phyloP scores from a whole-genome alignment of 2,113 vertebrate genomes.

The Chaenocephalus aceratus region DNA sequence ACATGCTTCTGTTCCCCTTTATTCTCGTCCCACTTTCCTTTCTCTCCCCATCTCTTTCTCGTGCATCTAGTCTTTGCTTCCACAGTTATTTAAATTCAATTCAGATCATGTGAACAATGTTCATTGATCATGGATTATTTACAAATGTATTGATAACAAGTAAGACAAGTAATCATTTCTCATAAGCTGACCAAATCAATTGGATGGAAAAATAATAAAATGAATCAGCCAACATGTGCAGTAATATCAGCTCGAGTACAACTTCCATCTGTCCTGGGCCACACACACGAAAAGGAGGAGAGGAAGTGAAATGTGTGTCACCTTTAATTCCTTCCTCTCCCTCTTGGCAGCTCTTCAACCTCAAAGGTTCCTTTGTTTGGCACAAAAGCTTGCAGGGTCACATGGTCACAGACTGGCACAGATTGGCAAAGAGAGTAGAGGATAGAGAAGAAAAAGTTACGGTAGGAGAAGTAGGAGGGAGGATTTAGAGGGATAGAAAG shows the following conservation, averaged over 20 bases:
- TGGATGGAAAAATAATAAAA: background rate
- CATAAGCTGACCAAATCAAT: background rate
- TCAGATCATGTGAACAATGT: background rate
- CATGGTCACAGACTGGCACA: slow-evolving; percentile 58
- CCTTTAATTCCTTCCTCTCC: slow-evolving; percentile 71
- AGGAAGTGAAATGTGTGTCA: slow-evolving; percentile 69
- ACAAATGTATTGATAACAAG: background rate
- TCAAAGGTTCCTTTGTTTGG: slow-evolving; percentile 77
- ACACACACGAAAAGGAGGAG: slow-evolving; percentile 22
- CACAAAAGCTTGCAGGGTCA: slow-evolving; percentile 69
- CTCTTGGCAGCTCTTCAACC: slow-evolving; percentile 58
- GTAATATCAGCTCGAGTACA: slow-evolving; percentile 5
- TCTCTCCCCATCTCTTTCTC: background rate
- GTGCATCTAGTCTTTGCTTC: background rate
- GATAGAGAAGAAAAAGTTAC: slow-evolving; percentile 6
- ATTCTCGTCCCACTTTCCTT: background rate
- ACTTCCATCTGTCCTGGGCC: slow-evolving; percentile 8
- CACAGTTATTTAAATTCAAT: slow-evolving; percentile 10
- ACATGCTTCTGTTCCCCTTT: slow-evolving; percentile 18
- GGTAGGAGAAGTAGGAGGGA: slow-evolving; percentile 5
- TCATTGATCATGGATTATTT: background rate
- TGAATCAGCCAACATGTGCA: background rate
- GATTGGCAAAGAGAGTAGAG: slow-evolving; percentile 47
- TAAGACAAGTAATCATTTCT: background rate
- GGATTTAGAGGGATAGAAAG: slow-evolving; percentile 11